Percentiles rank a stretch among this genome's conserved stretches.
Evolutionary conservation across 2,113 vertebrate species (phyloP).

Genomic region (Casuarius casuarius): DNA sequence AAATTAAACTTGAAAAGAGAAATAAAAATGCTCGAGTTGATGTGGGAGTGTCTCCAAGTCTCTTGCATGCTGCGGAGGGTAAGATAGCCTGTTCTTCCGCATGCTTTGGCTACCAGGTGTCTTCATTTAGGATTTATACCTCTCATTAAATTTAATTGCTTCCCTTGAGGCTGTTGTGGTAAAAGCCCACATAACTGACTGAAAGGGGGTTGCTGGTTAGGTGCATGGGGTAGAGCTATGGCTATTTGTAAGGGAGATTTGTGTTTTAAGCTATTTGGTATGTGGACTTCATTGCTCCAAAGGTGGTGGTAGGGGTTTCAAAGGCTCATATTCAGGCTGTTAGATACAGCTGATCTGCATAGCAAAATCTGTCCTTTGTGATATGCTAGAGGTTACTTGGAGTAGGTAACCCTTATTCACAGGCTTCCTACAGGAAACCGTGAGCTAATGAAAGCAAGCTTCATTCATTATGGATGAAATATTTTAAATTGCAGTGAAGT

Average conservation of each 20-base stretch:
- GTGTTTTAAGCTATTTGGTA: neutral
- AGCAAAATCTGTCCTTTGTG: neutral
- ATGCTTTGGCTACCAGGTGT: neutral
- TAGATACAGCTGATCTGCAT: neutral
- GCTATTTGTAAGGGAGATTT: neutral
- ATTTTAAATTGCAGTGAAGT: neutral
- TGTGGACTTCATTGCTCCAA: neutral
- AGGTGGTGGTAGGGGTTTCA: neutral
- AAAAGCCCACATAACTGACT: neutral
- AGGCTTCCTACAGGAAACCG: neutral
- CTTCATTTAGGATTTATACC: neutral
- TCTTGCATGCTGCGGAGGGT: neutral
- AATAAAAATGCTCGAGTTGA: neutral
- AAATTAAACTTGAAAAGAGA: neutral
- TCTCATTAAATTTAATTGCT: conserved; percentile 10
- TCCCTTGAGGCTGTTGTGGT: neutral
- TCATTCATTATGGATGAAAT: neutral
- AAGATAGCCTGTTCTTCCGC: neutral
- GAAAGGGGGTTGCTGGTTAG: neutral
- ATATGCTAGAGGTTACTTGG: neutral
- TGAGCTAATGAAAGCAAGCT: neutral
- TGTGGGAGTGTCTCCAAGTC: neutral
- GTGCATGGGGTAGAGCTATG: neutral
- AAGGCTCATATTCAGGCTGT: accelerated
- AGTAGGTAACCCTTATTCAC: neutral